Conservation (phyloP, 2,797 vertebrate species). For the Prunella strophiata region DNA sequence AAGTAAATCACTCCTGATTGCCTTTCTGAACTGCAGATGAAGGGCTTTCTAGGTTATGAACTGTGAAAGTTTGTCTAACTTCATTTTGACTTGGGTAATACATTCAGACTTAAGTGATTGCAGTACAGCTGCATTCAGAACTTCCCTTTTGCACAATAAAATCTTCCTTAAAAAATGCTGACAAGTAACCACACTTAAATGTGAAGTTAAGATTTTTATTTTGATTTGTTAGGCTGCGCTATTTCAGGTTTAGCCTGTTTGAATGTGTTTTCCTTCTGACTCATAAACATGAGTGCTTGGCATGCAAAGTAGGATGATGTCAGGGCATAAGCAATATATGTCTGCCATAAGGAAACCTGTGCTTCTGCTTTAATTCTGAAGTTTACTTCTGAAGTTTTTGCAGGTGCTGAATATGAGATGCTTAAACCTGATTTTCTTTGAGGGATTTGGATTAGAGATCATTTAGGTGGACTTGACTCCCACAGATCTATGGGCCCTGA, state of each 20-base stretch:
- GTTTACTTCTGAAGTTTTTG: neutral
- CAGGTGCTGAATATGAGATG: neutral
- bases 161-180: neutral
- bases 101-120: neutral
- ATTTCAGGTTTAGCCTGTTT: constrained; percentile 49
- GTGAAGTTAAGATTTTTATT: neutral
- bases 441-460: neutral
- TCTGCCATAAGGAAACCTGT: neutral
- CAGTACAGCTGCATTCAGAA: neutral
- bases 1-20: neutral
- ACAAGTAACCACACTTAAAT: neutral
- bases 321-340: neutral
- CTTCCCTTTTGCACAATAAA: neutral
- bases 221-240: neutral
- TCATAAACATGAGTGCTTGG: constrained; percentile 7
- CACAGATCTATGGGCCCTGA: neutral
- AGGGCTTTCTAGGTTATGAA: neutral
- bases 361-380: neutral
- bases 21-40: neutral
- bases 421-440: neutral
- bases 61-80: neutral
- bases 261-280: neutral
- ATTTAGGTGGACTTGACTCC: neutral
- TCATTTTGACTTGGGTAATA: neutral
- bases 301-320: constrained; percentile 36